Evolutionary conservation across 2,797 vertebrate species (phyloP), one percentile per base, ranked within the genome.

Genomic region (Sebastes hubbsi): DNA sequence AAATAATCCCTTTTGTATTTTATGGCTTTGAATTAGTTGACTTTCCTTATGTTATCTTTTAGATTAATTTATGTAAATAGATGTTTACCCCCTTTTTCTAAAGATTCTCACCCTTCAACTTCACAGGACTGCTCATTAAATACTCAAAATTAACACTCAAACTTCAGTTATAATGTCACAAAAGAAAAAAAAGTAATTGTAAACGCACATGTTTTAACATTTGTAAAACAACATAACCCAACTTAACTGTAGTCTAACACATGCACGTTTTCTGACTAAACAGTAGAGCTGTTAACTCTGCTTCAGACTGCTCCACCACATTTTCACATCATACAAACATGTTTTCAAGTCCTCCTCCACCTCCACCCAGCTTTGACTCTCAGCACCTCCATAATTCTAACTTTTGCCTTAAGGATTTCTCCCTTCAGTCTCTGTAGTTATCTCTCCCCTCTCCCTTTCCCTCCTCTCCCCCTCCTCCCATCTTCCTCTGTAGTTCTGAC

Each of bases 401-500:
- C 65, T 69, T 38, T 72, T 22, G 54, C 72, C 55, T 14, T 8
- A 18, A 70, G 72, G 24, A 25, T 55, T 65, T 30, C 61, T 78
- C 30, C 30, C 42, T 18, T 73, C 27, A 9, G 42, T 55, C 69
- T 83, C 55, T 69, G 56, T 22, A 9, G 14, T 84, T 82, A 42
- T 71, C 29, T 56, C 73, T 13, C 63, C 49, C 8, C n/a, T 62
- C 27, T 73, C 70, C 56, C 30, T 55, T 46, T 66, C 29, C 27
- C 36, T 18, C 38, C 18, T 5, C 42, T 20, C 24, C 9, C 8
- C 11, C 13, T 36, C 56, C 78, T 73, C 70, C 16, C 22, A 0
- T 66, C 59, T 34, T 63, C 60, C 59, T 27, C 56, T 83, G 54
- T 55, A 71, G 49, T 81, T 83, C 30, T 46, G 69, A 73, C 22